These are phyloP conservation scores for Picathartes gymnocephalus DNA, from an alignment of 2,113 vertebrate genomes.

Conservation along the genomic window DNA sequence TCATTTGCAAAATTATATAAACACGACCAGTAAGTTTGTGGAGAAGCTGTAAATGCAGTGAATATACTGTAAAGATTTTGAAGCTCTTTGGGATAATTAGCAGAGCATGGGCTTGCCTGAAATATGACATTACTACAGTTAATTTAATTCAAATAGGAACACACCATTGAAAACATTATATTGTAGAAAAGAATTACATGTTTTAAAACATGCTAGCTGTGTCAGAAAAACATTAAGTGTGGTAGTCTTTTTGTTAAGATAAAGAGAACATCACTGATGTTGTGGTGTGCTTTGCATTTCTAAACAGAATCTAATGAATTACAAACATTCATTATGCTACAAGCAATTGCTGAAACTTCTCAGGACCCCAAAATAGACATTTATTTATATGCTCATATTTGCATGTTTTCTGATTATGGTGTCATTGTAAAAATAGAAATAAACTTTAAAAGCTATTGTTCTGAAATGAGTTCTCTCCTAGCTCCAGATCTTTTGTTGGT, in stretches of 20 bases:
- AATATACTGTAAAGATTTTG: slow-evolving; percentile 35
- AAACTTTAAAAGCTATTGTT: neutral
- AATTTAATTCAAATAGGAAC: slow-evolving; percentile 26
- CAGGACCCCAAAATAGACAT: slow-evolving; percentile 71
- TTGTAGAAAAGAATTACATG: slow-evolving; percentile 22
- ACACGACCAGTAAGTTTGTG: slow-evolving; percentile 34
- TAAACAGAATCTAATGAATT: slow-evolving; percentile 73
- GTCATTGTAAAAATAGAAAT: slow-evolving; percentile 23
- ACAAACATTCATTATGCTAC: slow-evolving; percentile 73
- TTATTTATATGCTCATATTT: slow-evolving; percentile 63
- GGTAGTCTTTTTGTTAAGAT: slow-evolving; percentile 63
- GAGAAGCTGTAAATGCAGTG: slow-evolving; percentile 3
- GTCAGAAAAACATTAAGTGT: slow-evolving; percentile 55
- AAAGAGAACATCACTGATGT: slow-evolving; percentile 70
- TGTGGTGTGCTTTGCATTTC: slow-evolving; percentile 75
- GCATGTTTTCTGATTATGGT: slow-evolving; percentile 39
- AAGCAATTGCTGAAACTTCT: slow-evolving; percentile 70
- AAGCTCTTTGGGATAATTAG: slow-evolving; percentile 45
- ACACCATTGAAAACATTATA: neutral
- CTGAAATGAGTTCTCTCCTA: slow-evolving; percentile 40
- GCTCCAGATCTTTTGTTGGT: slow-evolving; percentile 11
- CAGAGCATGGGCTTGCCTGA: neutral
- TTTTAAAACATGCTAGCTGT: slow-evolving; percentile 38
- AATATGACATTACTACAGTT: neutral
- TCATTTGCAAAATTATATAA: slow-evolving; percentile 58